These are phyloP conservation scores for Rhaphigaster nebulosa DNA, from an alignment of 2,888 invertebrate genomes.

Conservation along the genomic window DNA sequence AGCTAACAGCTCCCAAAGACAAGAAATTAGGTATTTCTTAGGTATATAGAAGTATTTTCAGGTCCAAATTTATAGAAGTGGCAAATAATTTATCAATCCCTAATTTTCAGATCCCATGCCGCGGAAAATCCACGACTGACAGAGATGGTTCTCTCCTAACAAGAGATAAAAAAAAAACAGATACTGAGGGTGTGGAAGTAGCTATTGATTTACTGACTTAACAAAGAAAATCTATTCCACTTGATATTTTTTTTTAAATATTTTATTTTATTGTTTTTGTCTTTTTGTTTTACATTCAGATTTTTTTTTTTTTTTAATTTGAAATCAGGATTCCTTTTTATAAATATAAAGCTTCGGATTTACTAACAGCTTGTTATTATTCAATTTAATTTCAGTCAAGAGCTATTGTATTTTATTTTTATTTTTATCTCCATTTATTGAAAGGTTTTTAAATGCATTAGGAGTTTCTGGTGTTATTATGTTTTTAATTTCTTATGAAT, in stretches of 20 bases:
- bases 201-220: too few species aligned
- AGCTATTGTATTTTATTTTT: neutral
- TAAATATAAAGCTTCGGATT: too few species aligned
- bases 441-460: neutral
- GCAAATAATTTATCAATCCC: too few species aligned
- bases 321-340: too few species aligned
- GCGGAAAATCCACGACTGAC: neutral
- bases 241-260: too few species aligned
- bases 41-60: too few species aligned
- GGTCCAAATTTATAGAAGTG: too few species aligned
- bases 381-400: too few species aligned
- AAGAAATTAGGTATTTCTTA: neutral
- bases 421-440: neutral
- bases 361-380: too few species aligned
- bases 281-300: neutral
- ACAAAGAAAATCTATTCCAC: too few species aligned
- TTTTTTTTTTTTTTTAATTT: neutral
- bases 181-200: too few species aligned
- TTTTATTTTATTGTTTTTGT: neutral
- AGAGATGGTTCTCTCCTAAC: neutral
- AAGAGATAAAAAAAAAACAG: neutral
- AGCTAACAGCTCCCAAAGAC: too few species aligned
- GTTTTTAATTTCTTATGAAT: neutral
- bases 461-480: neutral
- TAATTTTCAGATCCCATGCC: neutral